Evolutionary conservation across 1,140 invertebrate genomes (phyloP), one percentile per base, ranked within the genome.

Genomic region (Diorhabda carinulata): DNA sequence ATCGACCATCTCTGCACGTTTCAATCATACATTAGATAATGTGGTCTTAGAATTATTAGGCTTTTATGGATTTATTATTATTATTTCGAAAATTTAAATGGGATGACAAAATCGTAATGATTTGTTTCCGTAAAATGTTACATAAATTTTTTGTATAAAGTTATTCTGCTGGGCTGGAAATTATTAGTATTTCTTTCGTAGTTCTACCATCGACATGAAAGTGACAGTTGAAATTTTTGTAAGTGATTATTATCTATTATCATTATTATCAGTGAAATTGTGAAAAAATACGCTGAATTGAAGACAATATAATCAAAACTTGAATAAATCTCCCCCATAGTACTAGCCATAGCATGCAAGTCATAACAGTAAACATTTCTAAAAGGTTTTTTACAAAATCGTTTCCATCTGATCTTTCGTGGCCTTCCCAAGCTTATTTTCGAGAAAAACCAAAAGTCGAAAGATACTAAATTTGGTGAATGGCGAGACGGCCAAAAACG

Each of bases 141-240:
- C 47, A 52, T 52, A 52, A 52, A 52, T 52, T 52, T 52, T 52
- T 52, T 52, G n/a, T 52, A 52, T 52, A 52, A 52, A 52, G 47
- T 52, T 52, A n/a, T 6, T 52, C 6, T 52, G 47, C 6, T 4
- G 47, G 6, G n/a, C n/a, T 52, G 6, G n/a, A 52, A 52, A 4
- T 52, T 8, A 4, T 52, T n/a, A 52, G 47, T 52, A 52, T 3
- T 6, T 52, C 6, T 6, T 8, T n/a, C 47, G n/a, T n/a, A 52
- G 6, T n/a, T 52, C 47, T 52, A 3, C 6, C 47, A n/a, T 52
- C 47, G n/a, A 52, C 47, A 52, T 52, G 47, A 52, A 52, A 52
- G 47, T 52, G n/a, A 52, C 47, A 8, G n/a, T n/a, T 52, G 47
- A 2, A n/a, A 52, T 52, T 52, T 52, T 52, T 3, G 47, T 52